phyloP scores from a whole-genome alignment of 2,888 invertebrate species.

The Thyatira batis region DNA sequence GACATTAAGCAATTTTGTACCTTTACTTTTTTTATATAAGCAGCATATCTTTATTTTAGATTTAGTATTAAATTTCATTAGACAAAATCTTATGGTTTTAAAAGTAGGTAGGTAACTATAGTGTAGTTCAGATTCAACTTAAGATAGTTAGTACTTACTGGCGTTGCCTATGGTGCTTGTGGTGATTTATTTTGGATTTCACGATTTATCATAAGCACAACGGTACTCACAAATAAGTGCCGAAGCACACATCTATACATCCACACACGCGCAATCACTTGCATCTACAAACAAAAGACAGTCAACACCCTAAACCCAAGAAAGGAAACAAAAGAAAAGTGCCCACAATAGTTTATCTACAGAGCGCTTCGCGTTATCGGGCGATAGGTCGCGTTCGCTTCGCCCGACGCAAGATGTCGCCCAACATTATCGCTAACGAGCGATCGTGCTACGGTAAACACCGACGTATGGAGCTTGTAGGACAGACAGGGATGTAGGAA shows the following conservation, averaged over 20 bases:
- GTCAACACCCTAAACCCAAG: neutral
- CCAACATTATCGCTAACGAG: conserved; percentile 62
- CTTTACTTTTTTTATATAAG: too few relatives aligned
- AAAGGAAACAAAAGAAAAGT: conserved; percentile 4
- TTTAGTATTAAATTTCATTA: too few relatives aligned
- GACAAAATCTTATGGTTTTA: too few relatives aligned
- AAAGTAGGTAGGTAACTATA: too few relatives aligned
- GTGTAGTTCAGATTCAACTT: too few relatives aligned
- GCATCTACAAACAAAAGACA: conserved; percentile 2
- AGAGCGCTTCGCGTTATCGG: conserved; percentile 26
- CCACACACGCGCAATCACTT: neutral
- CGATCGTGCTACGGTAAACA: conserved; percentile 51
- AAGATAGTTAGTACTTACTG: too few relatives aligned
- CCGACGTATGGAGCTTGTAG: conserved; percentile 31
- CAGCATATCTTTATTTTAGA: too few relatives aligned
- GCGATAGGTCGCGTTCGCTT: conserved; percentile 24
- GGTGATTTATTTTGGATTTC: too few relatives aligned
- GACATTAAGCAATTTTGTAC: too few relatives aligned
- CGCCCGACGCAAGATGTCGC: conserved; percentile 56
- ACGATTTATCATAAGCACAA: neutral
- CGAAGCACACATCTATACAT: neutral
- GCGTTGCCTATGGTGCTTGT: too few relatives aligned
- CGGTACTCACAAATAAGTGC: too few relatives aligned
- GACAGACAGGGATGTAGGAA: conserved; percentile 11
- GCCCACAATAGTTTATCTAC: conserved; percentile 29